Percentiles rank a stretch among this genome's conserved stretches.
Evolutionary conservation across 2,888 invertebrate genomes (phyloP).

Genomic region (Polydrusus cervinus): DNA sequence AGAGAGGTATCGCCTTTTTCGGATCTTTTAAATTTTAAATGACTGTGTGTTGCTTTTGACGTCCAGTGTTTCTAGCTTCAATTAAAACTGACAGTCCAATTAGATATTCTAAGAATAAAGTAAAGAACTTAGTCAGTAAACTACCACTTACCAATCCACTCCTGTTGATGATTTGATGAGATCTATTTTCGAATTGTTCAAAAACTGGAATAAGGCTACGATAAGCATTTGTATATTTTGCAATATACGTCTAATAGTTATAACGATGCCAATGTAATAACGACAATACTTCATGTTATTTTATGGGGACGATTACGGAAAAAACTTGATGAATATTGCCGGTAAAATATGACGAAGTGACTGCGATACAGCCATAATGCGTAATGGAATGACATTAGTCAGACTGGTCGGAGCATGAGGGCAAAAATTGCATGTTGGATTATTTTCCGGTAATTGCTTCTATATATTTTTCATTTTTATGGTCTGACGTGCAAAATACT

Average conservation of each 20-base stretch:
- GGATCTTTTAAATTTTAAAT: no score
- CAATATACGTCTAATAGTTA: slow-evolving; percentile 24
- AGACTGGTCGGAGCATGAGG: slow-evolving; percentile 20
- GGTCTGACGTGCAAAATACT: background rate
- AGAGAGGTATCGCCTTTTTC: no score
- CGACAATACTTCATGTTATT: slow-evolving; percentile 34
- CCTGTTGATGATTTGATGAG: no score
- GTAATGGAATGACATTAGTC: slow-evolving; percentile 43
- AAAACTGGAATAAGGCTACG: no score
- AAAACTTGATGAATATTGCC: slow-evolving; percentile 45
- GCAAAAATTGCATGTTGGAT: slow-evolving; percentile 18
- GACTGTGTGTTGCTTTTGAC: no score
- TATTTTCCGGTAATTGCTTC: slow-evolving; percentile 22
- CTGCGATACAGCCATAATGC: slow-evolving; percentile 39
- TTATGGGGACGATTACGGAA: slow-evolving; percentile 43
- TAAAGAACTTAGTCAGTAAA: no score
- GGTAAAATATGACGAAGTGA: slow-evolving; percentile 40
- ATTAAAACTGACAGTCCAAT: no score
- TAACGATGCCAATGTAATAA: slow-evolving; percentile 24
- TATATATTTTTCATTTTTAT: slow-evolving; percentile 15
- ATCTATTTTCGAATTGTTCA: background rate
- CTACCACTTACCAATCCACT: no score
- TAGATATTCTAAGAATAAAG: no score
- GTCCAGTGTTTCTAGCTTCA: no score
- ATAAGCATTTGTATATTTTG: background rate